Base-by-base conservation (phyloP, 2,888 invertebrate species). In the Plebejus argus region DNA sequence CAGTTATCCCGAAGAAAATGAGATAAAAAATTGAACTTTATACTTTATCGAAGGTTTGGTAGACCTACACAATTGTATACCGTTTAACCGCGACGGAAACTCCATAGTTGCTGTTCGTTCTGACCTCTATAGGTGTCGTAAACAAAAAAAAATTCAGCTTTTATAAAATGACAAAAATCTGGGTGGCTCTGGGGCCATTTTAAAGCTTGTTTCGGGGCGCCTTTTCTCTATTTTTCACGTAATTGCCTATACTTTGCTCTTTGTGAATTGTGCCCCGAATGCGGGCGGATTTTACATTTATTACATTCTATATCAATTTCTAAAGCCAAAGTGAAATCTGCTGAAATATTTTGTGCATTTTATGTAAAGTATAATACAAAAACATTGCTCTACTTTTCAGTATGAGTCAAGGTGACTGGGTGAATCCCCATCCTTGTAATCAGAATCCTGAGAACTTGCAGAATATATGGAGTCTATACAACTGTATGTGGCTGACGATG, bases 401-500 rank as follows among this genome's bases (percentile, higher is more conserved):
- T 87, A 96, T 97, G 94, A 97, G 98, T 80, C 98, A 99, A 20
- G 97, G 96, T 77, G 99, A 99, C 88, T 98, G 98, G 98, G 97
- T 98, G 80, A 98, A 98, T 92, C 97, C 98, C 20, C 98, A 99
- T 90, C 98, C 98, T 0, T 98, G 98, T 89, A 97, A 97, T 85
- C 95, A 95, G 78, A 96, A 97, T 86, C 96, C 97, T 71, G 97
- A 97, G 83, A 97, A 97, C 84, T 94, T 98, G 77, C 97, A 98
- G 90, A 99, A 99, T 88, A 96, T 97, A 83, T 98, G 98, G 96
- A 96, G 95, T 83, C 91, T 97, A 81, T 95, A 96, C 90, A 99
- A 99, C 88, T 97, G 98, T 79, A 96, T 98, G 87, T 99, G 99
- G 99, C 95, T 99, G 79, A 97, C 98, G 3, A 96, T 98, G 89